A percentile compares a stretch with the other conserved stretches of the same genome.
phyloP scores from a whole-genome alignment of 2,113 vertebrate species.

The Pseudorasbora parva region DNA sequence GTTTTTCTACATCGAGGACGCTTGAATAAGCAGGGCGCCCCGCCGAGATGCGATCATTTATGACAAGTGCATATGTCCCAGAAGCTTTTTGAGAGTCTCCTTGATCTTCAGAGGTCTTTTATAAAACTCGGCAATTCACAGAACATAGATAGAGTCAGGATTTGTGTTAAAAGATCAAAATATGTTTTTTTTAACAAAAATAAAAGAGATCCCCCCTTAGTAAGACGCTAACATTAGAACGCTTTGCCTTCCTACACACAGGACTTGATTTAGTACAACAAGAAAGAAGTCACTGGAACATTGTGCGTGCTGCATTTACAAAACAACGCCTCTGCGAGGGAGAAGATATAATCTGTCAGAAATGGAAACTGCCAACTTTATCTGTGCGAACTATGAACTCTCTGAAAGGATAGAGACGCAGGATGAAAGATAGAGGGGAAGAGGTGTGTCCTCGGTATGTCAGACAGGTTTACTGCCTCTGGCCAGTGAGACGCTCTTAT shows the following conservation, averaged over 20 bases:
- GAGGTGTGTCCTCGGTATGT: conserved; percentile 75
- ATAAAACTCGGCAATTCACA: not conserved
- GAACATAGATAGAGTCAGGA: not conserved
- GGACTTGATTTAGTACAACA: not conserved
- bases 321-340: not conserved
- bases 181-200: not conserved
- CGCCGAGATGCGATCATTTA: not conserved
- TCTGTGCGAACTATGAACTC: conserved; percentile 51
- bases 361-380: conserved; percentile 11
- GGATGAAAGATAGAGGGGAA: conserved; percentile 32
- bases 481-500: conserved; percentile 69
- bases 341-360: not conserved
- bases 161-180: not conserved
- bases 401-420: not conserved
- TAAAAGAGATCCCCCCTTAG: not conserved
- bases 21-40: not conserved
- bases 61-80: not conserved
- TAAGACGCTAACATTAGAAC: not conserved
- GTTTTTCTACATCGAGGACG: not conserved
- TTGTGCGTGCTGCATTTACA: not conserved
- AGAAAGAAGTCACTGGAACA: not conserved
- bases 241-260: not conserved
- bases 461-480: conserved; percentile 79
- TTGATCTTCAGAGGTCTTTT: conserved; percentile 5
- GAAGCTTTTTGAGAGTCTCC: not conserved